These are phyloP conservation scores for Lithobates sylvaticus DNA, from an alignment of 2,797 vertebrate species.

Conservation along the genomic window DNA sequence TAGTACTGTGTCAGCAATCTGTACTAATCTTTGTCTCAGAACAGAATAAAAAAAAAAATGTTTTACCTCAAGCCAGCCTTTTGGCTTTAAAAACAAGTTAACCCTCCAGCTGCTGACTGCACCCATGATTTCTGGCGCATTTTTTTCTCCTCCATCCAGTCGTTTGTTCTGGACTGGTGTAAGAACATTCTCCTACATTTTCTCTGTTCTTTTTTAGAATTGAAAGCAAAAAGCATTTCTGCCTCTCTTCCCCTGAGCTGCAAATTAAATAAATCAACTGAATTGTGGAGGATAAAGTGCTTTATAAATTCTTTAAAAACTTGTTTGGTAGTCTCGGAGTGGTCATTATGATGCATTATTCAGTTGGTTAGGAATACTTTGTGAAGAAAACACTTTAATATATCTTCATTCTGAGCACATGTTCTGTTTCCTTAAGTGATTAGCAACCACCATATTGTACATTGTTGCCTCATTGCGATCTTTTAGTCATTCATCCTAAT, in stretches of 20 bases:
- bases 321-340: slow-evolving; percentile 64
- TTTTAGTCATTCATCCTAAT: slow-evolving; percentile 64
- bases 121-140: not conserved
- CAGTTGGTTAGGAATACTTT: slow-evolving; percentile 66
- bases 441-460: slow-evolving; percentile 64
- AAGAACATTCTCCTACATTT: not conserved
- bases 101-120: not conserved
- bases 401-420: slow-evolving; percentile 64
- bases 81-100: slow-evolving; percentile 11
- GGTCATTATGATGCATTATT: slow-evolving; percentile 68
- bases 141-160: not conserved
- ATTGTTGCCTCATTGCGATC: slow-evolving; percentile 60
- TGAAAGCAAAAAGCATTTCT: slow-evolving; percentile 8
- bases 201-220: not conserved
- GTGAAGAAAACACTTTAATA: slow-evolving; percentile 50
- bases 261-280: slow-evolving; percentile 59
- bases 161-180: not conserved
- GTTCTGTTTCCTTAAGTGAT: slow-evolving; percentile 65
- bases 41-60: not conserved
- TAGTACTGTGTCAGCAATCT: slow-evolving; percentile 50
- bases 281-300: slow-evolving; percentile 43
- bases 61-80: slow-evolving; percentile 24
- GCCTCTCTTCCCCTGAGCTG: slow-evolving; percentile 30
- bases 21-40: slow-evolving; percentile 50
- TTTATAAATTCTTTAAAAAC: slow-evolving; percentile 62